Base-by-base conservation (phyloP, 2,888 invertebrate genomes). In the Lycocerus yunnanus region DNA sequence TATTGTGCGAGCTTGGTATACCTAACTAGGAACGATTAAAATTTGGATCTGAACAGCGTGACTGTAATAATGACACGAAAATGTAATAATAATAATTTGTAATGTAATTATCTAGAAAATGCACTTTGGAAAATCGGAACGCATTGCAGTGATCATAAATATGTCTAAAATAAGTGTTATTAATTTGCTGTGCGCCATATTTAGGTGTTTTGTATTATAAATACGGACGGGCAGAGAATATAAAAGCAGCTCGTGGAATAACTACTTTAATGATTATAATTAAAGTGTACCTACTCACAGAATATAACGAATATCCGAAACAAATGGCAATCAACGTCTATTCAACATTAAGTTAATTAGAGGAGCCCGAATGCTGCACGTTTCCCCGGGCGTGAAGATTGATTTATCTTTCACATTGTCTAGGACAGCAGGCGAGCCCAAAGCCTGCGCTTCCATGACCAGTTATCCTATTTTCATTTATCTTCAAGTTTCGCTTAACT, bases 331-430 rank as follows among this genome's bases (percentile, higher is more conserved):
- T 80, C 81, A 80, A 76, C 78, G 76, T 78, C 81, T 78, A 80
- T 81, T 80, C 77, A 78, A 74, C 72, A 79, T 80, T 80, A 80
- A 82, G 82, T 82, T 83, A 83, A 83, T 83, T 83, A 82, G 77
- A 78, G 78, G 78, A 80, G 80, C 80, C 61, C 78, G 77, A 73
- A 74, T 73, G 79, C 75, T 74, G 76, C 78, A 78, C 78, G 78
- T 77, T 77, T 75, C 79, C 77, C 74, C 76, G 79, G 81, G 81
- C 81, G 82, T 82, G 82, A 82, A 82, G 82, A 82, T 82, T 83
- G 83, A 83, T 83, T 82, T 83, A 82, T 82, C 80, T 80, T 77
- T 73, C 77, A 77, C 82, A 82, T 82, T 83, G 82, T 82, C 81
- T 82, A 79, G 78, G 80, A 77, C 82, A 78, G 81, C 80, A 77